Evolutionary conservation across 2,888 invertebrate species (phyloP), one percentile per base, ranked within the genome.

Genomic region (Caenorhabditis sinica): DNA sequence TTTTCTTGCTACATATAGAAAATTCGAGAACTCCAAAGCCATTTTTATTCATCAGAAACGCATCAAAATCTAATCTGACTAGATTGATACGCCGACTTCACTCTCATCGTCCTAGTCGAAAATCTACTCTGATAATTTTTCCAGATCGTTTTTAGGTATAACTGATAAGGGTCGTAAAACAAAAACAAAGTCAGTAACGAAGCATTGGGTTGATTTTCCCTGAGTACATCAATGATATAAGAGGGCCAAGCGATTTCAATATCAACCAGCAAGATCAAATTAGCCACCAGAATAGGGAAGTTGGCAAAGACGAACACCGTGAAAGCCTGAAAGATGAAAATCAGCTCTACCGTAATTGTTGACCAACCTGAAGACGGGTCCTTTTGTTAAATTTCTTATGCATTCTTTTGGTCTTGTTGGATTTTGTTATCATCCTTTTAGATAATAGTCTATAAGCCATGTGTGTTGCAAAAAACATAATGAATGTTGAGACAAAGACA

Each of bases 141-240:
- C 65, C 65, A 65, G 17, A 28, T 30, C 0, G 45, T 65, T 30
- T 9, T 73, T 15, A 73, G 17, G 17, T 73, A 73, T 6, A 61
- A 61, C 17, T 73, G 73, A 61, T 73, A 73, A 9, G 73, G 73
- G 33, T 73, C 73, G 30, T 73, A 73, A 36, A 73, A 73, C 8
- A 73, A 33, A 17, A 73, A 73, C 9, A 73, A 25, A 0, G 73
- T 61, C 15, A 73, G n/a, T 0, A 61, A 36, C 33, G 61, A 73
- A n/a, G 73, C 73, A 23, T 61, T 73, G 4, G 73, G 73, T 51
- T 73, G 73, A n/a, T 73, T 61, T 51, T 73, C 73, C 0, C 61
- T 51, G 0, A 73, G 36, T 17, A 61, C 23, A 36, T 73, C 73
- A 6, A 73, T 73, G 33, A 73, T 15, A 11, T 60, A 73, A 1